Conservation (phyloP, 2,113 vertebrate genomes). For the Peromyscus leucopus region DNA sequence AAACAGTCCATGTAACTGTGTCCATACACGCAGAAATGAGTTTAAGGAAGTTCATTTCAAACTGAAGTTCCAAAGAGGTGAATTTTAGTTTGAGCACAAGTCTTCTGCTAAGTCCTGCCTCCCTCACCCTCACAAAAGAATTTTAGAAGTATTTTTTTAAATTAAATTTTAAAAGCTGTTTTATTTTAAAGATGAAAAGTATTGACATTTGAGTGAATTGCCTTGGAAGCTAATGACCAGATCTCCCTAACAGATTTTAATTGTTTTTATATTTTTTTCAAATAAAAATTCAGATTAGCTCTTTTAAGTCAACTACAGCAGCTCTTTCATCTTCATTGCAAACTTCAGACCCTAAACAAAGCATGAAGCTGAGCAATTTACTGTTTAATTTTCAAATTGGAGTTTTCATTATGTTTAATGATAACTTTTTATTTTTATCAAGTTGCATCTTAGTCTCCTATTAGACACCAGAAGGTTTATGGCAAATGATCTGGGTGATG, state of each 20-base stretch:
- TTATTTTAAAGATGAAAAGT: constrained; percentile 47
- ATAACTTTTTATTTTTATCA: constrained; percentile 84
- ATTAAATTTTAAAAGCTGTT: constrained; percentile 52
- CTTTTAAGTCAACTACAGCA: constrained; percentile 66
- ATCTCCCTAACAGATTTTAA: constrained; percentile 68
- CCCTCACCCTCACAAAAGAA: neutral
- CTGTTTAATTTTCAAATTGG: constrained; percentile 85
- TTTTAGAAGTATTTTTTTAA: constrained; percentile 35
- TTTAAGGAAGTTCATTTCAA: neutral
- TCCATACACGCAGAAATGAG: neutral
- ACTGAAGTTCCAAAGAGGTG: neutral
- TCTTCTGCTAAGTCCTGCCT: constrained; percentile 16
- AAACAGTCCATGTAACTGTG: neutral
- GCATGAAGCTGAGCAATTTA: constrained; percentile 76
- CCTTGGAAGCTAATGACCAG: constrained; percentile 46
- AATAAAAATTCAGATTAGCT: constrained; percentile 62
- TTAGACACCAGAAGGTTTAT: constrained; percentile 85
- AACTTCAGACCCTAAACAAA: constrained; percentile 78
- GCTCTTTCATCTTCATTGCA: constrained; percentile 79
- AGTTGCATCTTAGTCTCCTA: constrained; percentile 82
- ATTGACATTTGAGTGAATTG: constrained; percentile 46
- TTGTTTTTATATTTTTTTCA: constrained; percentile 69
- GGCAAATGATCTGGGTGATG: constrained; percentile 85
- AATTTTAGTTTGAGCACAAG: constrained; percentile 21
- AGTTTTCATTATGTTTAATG: constrained; percentile 84